Evolutionary conservation across 1,140 invertebrate genomes (phyloP), one percentile per base, ranked within the genome.

Genomic region (Zophobas atratus): DNA sequence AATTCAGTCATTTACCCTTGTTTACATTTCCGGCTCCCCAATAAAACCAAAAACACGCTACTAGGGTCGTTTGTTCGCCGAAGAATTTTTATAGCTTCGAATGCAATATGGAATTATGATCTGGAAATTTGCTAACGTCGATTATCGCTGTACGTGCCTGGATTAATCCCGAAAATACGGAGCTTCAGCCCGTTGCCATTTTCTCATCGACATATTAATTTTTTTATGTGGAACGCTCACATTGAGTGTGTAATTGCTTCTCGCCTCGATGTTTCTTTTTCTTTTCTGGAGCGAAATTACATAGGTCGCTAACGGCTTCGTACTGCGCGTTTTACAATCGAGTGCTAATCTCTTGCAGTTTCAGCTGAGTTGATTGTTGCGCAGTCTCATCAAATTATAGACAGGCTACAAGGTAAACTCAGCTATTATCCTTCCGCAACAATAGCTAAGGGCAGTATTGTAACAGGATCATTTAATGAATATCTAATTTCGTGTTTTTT

Each of bases 191-290:
- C 8, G 38, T 67, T 67, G 60, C 60, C 38, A 67, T 67, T 67
- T 43, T 67, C 60, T 43, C 38, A 39, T 20, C 39, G 60, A 43
- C 41, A 43, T 67, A 67, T 67, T 67, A 67, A 67, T 67, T 67
- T 67, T 20, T 67, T 67, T 67, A 67, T 67, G 60, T n/a, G 60
- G 20, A 41, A 43, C 60, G 38, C 20, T 67, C 39, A 6, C 60
- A 67, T 43, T 67, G 38, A 67, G 60, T n/a, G 60, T 67, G 60
- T 67, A 67, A 67, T 67, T 67, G 60, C 60, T 67, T 67, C 60
- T 8, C 56, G 57, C 36, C 39, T 43, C 60, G 36, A 67, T 67
- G 60, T 67, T 67, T 67, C 60, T 67, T 67, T 67, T 67, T 67
- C 38, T 67, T 67, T 67, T 67, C 60, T 43, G 60, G 39, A 43